Evolutionary conservation across 2,888 invertebrate genomes (phyloP), one percentile per base, ranked within the genome.

Genomic region (Muscina levida): DNA sequence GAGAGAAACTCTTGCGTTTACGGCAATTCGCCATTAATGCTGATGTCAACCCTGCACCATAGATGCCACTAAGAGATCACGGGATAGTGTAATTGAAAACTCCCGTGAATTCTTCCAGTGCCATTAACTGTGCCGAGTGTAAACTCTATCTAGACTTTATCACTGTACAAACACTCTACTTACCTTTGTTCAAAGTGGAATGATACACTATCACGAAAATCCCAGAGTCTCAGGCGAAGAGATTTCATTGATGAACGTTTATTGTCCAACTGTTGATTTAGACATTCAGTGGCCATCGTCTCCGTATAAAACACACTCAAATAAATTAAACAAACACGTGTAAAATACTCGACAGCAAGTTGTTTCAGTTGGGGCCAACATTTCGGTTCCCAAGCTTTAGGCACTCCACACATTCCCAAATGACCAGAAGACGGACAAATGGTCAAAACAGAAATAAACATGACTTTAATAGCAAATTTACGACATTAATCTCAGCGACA

Each of bases 71-170:
- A 91, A 91, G 90, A 91, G 91, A 91, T 89, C 91, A 91, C 91
- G 91, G 91, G 91, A 86, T 85, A 62, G 85, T 84, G 87, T 90
- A 88, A n/a, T 84, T 91, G 87, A 87, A 83, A 82, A 85, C 89
- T 91, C 92, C 92, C 92, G 92, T 93, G 92, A 93, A 93, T 93
- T 92, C 92, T 93, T 92, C 92, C 92, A 93, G 92, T 93, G 92
- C 92, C 92, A 93, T 93, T 92, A 91, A 92, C 92, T 92, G 92
- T 90, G 89, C 86, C 82, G 86, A 86, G 87, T 84, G 79, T 77
- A 39, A 10, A 24, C 57, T 4, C 17, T 56, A 37, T 31, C 53
- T 31, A 26, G 5, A 31, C 8, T 37, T 37, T 39, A 39, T 59
- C 57, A 57, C 57, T 37, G 26, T 39, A 5, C 15, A 31, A 31